Percentiles rank a stretch among this genome's conserved stretches.
Conservation (phyloP, 2,113 vertebrate species). For the Centropristis striata region DNA sequence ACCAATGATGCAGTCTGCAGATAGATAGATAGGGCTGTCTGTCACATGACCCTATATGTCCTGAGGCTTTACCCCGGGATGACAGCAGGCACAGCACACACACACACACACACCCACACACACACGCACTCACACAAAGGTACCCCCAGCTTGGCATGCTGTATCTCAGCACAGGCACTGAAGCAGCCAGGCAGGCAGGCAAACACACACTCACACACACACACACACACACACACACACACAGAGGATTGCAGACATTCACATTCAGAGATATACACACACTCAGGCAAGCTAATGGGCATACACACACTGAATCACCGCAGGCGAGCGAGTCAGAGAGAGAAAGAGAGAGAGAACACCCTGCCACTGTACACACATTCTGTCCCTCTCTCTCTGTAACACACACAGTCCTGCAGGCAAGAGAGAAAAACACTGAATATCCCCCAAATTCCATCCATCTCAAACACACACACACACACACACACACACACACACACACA, state of each 20-base stretch:
- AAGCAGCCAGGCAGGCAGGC: conserved; percentile 44
- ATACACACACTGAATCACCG: conserved; percentile 73
- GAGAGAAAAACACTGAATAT: conserved; percentile 67
- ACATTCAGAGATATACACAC: conserved; percentile 60
- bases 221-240: conserved; percentile 26
- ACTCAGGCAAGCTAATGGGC: conserved; percentile 73
- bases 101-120: conserved; percentile 17
- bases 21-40: conserved; percentile 78
- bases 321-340: conserved; percentile 67
- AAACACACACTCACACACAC: conserved; percentile 36
- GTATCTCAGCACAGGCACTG: conserved; percentile 57
- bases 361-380: conserved; percentile 55
- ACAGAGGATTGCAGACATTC: conserved; percentile 31
- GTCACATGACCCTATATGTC: conserved; percentile 82
- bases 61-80: conserved; percentile 80
- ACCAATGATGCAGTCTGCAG: conserved; percentile 83
- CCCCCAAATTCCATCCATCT: conserved; percentile 66
- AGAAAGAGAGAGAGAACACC: conserved; percentile 56
- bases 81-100: conserved; percentile 70
- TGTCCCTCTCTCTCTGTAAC: conserved; percentile 49
- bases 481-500: conserved; percentile 22
- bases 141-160: conserved; percentile 63
- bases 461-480: conserved; percentile 27
- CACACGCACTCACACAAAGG: conserved; percentile 20
- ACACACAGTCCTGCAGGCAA: conserved; percentile 64